Conservation (phyloP, 2,888 invertebrate species). For the Pharmacophagus antenor region DNA sequence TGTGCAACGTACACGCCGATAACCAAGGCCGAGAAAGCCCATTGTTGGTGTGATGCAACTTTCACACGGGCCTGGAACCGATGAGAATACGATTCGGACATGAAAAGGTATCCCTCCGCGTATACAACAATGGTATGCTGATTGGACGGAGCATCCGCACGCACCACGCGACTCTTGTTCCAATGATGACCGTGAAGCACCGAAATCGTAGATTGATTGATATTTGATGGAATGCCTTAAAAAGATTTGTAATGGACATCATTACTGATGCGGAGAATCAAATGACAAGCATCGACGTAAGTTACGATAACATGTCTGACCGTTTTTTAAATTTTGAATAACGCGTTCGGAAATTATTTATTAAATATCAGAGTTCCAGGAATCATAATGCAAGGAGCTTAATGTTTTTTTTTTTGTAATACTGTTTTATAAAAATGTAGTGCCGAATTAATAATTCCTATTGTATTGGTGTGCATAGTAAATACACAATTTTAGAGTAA, state of each 20-base stretch:
- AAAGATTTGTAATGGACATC: background rate
- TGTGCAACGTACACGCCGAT: constrained; percentile 21
- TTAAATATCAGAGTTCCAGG: too few relatives aligned
- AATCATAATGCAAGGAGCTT: too few relatives aligned
- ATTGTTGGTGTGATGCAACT: constrained; percentile 31
- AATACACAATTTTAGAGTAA: too few relatives aligned
- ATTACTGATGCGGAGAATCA: background rate
- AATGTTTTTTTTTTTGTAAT: too few relatives aligned
- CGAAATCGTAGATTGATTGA: constrained; percentile 20
- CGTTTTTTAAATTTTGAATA: too few relatives aligned
- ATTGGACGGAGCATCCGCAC: constrained; percentile 28
- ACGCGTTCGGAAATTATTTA: too few relatives aligned
- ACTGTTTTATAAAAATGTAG: too few relatives aligned
- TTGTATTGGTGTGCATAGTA: too few relatives aligned
- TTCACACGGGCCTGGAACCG: constrained; percentile 30
- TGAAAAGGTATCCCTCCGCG: constrained; percentile 31
- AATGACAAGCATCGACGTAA: background rate
- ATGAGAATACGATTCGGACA: constrained; percentile 27
- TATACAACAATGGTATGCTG: constrained; percentile 33
- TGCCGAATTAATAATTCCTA: too few relatives aligned
- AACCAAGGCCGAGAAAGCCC: constrained; percentile 26
- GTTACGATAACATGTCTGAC: too few relatives aligned
- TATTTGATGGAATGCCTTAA: background rate
- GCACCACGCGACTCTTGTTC: constrained; percentile 9
- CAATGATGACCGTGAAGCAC: constrained; percentile 30